Percentiles rank a stretch among this genome's conserved stretches.
phyloP scores from a whole-genome alignment of 2,888 invertebrate genomes.

The Aphodius granarius region DNA sequence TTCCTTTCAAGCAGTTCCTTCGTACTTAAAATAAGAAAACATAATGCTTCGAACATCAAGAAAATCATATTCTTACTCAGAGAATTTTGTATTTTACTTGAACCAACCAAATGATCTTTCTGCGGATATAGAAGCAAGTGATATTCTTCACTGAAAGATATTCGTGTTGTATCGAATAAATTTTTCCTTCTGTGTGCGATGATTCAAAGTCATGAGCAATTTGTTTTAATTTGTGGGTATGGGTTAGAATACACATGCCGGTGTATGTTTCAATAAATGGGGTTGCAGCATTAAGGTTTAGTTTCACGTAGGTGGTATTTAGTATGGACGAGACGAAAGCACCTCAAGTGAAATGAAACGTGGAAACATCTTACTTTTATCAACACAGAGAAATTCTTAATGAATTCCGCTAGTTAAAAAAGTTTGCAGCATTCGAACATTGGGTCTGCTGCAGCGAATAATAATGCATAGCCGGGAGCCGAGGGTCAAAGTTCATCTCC shows the following conservation, averaged over 20 bases:
- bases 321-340: slow-evolving; percentile 49
- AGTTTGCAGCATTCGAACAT: slow-evolving; percentile 54
- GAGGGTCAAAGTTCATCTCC: slow-evolving; percentile 49
- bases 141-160: too few relatives aligned
- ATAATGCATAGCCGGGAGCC: slow-evolving; percentile 48
- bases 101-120: too few relatives aligned
- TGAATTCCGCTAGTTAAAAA: slow-evolving; percentile 56
- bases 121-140: too few relatives aligned
- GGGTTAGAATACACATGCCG: neutral
- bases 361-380: slow-evolving; percentile 54
- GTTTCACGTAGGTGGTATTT: slow-evolving; percentile 42
- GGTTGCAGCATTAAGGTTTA: slow-evolving; percentile 23
- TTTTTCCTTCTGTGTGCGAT: too few relatives aligned
- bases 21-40: too few relatives aligned
- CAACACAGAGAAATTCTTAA: slow-evolving; percentile 54
- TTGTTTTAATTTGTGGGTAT: neutral
- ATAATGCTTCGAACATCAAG: too few relatives aligned
- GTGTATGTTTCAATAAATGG: slow-evolving; percentile 26
- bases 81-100: too few relatives aligned
- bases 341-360: slow-evolving; percentile 54
- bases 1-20: too few relatives aligned
- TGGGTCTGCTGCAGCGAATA: slow-evolving; percentile 52
- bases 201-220: too few relatives aligned
- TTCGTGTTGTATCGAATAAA: too few relatives aligned
- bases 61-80: too few relatives aligned